Conservation (phyloP, 2,888 invertebrate species). For the Pyrochroa serraticornis region DNA sequence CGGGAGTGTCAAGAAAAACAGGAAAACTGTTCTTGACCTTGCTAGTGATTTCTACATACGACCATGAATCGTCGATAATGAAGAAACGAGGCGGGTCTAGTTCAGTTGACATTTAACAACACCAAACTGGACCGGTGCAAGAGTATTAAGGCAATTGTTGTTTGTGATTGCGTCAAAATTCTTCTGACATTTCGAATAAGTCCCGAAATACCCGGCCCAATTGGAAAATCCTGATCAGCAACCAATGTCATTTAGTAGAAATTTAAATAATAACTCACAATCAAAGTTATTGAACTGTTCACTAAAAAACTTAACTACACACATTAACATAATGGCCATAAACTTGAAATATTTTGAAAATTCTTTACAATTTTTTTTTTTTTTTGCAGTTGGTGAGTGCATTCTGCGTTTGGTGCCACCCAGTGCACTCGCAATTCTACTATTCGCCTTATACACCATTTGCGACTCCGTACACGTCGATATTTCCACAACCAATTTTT, state of each 20-base stretch:
- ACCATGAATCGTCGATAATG: conserved; percentile 28
- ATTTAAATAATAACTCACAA: background rate
- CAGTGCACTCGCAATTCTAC: conserved; percentile 14
- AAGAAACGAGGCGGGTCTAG: conserved; percentile 22
- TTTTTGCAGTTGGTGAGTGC: conserved; percentile 25
- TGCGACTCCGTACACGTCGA: conserved; percentile 17
- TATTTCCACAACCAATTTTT: conserved; percentile 6
- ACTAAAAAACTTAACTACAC: conserved; percentile 1
- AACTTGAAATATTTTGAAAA: conserved; percentile 15
- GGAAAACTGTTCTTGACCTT: conserved; percentile 15
- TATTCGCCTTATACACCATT: conserved; percentile 22
- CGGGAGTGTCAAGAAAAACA: background rate
- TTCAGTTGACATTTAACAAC: conserved; percentile 26
- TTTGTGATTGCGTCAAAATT: background rate
- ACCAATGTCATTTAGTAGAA: conserved; percentile 1
- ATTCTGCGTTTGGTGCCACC: conserved; percentile 16
- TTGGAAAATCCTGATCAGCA: background rate
- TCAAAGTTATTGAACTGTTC: conserved; percentile 2
- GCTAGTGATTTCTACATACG: conserved; percentile 16
- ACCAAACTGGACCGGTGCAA: conserved; percentile 20
- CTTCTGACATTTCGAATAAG: too few species aligned
- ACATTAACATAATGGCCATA: background rate
- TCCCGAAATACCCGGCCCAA: too few species aligned
- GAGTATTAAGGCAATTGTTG: conserved; percentile 13
- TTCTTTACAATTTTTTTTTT: background rate